A percentile compares a stretch with the other conserved stretches of the same genome.
phyloP scores from a whole-genome alignment of 2,888 invertebrate species.

The Cerastis rubricosa region DNA sequence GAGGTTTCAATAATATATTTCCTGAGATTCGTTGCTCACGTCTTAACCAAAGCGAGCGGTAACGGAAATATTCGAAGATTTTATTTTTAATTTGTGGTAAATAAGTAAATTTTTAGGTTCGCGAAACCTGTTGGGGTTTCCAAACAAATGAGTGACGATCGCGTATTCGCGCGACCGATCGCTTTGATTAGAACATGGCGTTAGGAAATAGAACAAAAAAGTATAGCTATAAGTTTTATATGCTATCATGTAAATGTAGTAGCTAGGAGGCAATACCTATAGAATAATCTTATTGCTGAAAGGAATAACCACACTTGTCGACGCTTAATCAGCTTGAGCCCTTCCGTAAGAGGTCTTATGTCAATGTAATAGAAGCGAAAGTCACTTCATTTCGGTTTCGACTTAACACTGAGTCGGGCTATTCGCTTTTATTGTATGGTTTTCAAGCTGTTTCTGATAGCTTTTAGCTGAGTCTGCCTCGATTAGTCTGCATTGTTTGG shows the following conservation, averaged over 20 bases:
- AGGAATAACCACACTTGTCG: neutral
- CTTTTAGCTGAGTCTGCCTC: neutral
- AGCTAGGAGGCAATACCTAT: slow-evolving; percentile 12
- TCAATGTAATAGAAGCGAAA: neutral
- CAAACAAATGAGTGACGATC: neutral
- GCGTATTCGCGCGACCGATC: neutral
- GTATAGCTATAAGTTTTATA: slow-evolving; percentile 23
- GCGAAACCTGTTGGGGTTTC: neutral
- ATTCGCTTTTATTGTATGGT: neutral
- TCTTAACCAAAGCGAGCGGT: neutral
- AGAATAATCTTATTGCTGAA: neutral
- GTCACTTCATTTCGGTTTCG: neutral
- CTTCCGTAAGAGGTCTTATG: neutral
- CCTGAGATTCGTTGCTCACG: neutral
- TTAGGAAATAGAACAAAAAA: slow-evolving; percentile 4
- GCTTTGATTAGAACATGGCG: neutral
- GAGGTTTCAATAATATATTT: slow-evolving; percentile 19
- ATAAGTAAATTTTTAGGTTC: no score
- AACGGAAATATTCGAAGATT: neutral
- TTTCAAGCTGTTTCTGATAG: neutral
- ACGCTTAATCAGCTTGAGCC: neutral
- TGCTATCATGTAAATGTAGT: slow-evolving; percentile 18
- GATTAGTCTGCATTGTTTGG: no score
- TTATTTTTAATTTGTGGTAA: neutral
- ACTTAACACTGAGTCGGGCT: neutral